These are phyloP conservation scores for Drosophila kepulauana DNA, from an alignment of 1,140 invertebrate species.

Conservation along the genomic window DNA sequence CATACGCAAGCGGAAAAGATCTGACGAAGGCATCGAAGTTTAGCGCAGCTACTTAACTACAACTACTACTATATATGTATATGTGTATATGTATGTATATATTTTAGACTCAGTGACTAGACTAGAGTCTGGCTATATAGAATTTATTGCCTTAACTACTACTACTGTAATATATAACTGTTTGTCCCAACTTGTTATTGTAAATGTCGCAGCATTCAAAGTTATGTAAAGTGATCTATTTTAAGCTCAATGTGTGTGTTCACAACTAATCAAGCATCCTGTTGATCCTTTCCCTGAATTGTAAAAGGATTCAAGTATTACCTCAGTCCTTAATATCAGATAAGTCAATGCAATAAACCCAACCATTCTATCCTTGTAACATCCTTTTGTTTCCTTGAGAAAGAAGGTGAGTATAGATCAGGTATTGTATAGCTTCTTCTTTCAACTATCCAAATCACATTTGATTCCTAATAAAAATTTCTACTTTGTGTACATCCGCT, in stretches of 20 bases:
- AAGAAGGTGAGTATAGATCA: too few relatives aligned
- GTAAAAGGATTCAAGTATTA: constrained; percentile 9
- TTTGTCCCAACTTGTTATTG: constrained; percentile 1
- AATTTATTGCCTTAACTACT: constrained; percentile 8
- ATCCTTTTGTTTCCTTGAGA: too few relatives aligned
- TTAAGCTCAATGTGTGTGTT: constrained; percentile 11
- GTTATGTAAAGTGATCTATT: constrained; percentile 11
- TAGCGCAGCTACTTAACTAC: constrained; percentile 73
- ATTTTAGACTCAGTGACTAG: constrained; percentile 1
- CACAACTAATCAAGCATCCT: background rate
- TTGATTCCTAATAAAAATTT: too few relatives aligned
- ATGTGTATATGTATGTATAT: too few relatives aligned
- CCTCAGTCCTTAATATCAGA: background rate
- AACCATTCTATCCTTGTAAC: background rate
- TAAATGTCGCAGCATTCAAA: constrained; percentile 1
- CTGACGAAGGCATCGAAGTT: constrained; percentile 91
- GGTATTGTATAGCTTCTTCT: too few relatives aligned
- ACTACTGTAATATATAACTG: constrained; percentile 9
- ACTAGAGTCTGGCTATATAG: constrained; percentile 28
- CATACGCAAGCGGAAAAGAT: constrained; percentile 84
- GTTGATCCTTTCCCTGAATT: background rate
- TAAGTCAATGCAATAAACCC: constrained; percentile 21
- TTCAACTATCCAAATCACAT: too few relatives aligned
- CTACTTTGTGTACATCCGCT: too few relatives aligned
- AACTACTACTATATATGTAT: background rate